Percentiles rank a stretch among this genome's conserved stretches.
phyloP scores from a whole-genome alignment of 2,113 vertebrate species.

The Stegastes partitus region DNA sequence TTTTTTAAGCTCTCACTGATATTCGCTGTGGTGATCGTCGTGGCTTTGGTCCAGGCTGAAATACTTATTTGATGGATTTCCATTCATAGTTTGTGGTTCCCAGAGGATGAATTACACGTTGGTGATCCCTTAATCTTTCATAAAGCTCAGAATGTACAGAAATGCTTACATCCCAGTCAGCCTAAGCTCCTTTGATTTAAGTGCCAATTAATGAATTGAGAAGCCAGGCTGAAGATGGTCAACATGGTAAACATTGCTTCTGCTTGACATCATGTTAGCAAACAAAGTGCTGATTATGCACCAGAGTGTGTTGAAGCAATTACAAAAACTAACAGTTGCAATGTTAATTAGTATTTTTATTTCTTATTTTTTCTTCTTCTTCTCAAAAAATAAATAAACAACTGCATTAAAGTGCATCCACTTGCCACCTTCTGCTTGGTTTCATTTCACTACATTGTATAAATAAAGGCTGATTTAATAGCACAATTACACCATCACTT shows the following conservation, averaged over 20 bases:
- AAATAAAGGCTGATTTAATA: slow-evolving; percentile 25
- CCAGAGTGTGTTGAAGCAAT: neutral
- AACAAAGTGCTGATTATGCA: neutral
- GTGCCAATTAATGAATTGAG: neutral
- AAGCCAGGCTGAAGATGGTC: neutral
- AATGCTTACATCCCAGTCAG: neutral
- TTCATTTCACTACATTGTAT: slow-evolving; percentile 4
- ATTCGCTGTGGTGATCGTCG: neutral
- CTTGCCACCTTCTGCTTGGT: neutral
- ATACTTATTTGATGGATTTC: slow-evolving; percentile 8
- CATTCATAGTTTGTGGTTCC: neutral
- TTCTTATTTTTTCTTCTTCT: neutral
- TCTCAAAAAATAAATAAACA: neutral
- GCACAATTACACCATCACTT: slow-evolving; percentile 12
- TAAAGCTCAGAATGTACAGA: slow-evolving; percentile 2
- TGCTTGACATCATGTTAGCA: neutral
- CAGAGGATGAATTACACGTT: neutral
- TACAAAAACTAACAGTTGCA: neutral
- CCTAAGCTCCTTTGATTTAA: neutral
- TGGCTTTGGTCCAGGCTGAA: slow-evolving; percentile 1
- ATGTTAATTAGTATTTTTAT: neutral
- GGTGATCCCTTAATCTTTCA: neutral
- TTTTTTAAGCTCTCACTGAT: too few species aligned
- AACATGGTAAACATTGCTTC: neutral
- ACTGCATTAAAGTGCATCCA: neutral